phyloP scores from a whole-genome alignment of 2,113 vertebrate genomes.

The Alligator sinensis region DNA sequence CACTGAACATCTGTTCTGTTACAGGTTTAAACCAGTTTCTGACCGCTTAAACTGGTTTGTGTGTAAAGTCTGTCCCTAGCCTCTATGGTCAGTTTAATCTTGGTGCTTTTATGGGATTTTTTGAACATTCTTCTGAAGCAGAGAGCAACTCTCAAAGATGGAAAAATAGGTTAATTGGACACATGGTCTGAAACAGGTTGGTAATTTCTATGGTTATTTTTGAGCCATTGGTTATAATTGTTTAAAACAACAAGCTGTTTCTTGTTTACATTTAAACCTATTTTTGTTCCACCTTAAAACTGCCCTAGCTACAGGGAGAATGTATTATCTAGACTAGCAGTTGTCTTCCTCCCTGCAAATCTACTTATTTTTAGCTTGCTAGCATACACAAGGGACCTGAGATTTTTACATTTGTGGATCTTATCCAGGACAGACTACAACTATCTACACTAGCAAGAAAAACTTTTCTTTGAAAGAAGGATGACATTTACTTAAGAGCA shows the following conservation, averaged over 20 bases:
- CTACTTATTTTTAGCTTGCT: background rate
- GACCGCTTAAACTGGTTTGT: no score
- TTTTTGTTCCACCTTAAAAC: background rate
- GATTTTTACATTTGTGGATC: background rate
- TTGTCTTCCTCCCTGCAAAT: background rate
- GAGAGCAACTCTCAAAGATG: constrained; percentile 9
- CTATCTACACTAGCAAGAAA: rapidly evolving
- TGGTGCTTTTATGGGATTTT: no score
- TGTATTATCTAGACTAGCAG: background rate
- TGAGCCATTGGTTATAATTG: constrained; percentile 41
- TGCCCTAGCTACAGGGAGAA: background rate
- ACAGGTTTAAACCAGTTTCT: no score
- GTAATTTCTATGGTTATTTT: constrained; percentile 12
- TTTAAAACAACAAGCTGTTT: constrained; percentile 26
- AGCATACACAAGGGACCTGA: background rate
- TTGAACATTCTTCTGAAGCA: no score
- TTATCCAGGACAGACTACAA: background rate
- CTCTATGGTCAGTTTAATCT: no score
- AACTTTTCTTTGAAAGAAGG: rapidly evolving
- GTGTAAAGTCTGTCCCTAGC: no score
- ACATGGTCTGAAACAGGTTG: background rate
- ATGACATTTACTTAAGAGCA: background rate
- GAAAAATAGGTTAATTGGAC: constrained; percentile 7
- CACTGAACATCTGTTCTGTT: no score
- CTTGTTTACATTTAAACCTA: rapidly evolving